These are phyloP conservation scores for Pantala flavescens DNA, from an alignment of 1,140 invertebrate genomes.

Conservation along the genomic window DNA sequence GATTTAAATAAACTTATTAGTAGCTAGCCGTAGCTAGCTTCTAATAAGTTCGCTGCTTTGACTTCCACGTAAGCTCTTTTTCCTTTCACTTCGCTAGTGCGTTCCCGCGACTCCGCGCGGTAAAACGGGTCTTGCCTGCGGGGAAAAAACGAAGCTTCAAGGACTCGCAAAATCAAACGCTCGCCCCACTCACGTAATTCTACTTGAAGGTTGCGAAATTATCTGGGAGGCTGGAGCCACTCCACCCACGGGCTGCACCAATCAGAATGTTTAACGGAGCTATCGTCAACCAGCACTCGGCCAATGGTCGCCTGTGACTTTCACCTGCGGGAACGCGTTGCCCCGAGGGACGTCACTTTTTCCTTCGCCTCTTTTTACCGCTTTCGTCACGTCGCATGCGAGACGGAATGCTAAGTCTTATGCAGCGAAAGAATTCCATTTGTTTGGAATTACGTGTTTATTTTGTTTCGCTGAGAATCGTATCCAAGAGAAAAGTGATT, in stretches of 20 bases:
- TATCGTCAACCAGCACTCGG: not conserved
- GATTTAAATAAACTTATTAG: no score
- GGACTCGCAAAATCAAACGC: no score
- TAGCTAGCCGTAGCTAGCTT: no score
- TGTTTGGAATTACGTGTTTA: no score
- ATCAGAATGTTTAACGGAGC: not conserved
- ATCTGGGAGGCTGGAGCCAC: not conserved
- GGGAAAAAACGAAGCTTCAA: not conserved
- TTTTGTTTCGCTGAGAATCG: no score
- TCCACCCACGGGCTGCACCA: not conserved
- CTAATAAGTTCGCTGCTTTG: no score
- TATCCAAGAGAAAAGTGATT: no score
- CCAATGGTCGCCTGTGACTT: not conserved
- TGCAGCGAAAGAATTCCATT: no score
- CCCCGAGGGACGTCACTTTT: not conserved
- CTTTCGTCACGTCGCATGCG: no score
- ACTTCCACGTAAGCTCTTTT: not conserved
- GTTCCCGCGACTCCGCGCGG: not conserved
- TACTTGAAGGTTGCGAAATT: not conserved
- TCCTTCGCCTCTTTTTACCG: no score
- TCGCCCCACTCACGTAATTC: no score
- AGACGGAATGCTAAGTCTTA: no score
- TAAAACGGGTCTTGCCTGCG: not conserved
- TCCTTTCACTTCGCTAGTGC: not conserved
- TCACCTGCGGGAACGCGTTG: not conserved